A percentile compares a stretch with the other conserved stretches of the same genome.
Conservation (phyloP, 2,113 vertebrate species). For the Narcine bancroftii region DNA sequence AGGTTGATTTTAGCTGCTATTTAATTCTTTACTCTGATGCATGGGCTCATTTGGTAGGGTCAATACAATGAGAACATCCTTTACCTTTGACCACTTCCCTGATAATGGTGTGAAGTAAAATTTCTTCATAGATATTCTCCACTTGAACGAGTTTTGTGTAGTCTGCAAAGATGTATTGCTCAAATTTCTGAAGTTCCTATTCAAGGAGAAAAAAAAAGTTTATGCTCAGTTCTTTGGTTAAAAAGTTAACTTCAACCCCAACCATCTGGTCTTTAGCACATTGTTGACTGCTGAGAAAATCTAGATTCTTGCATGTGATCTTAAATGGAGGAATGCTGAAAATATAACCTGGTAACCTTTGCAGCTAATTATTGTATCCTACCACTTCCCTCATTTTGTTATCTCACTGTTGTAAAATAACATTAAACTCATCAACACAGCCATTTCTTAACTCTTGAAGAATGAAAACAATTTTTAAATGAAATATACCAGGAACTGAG, state of each 20-base stretch:
- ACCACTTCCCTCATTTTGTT: not conserved
- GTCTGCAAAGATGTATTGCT: constrained; percentile 71
- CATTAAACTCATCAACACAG: not conserved
- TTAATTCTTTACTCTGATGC: not conserved
- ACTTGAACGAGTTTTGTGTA: constrained; percentile 73
- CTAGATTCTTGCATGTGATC: not conserved
- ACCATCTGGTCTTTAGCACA: not conserved
- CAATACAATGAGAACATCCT: not conserved
- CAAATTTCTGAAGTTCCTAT: constrained; percentile 73
- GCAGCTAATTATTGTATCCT: not conserved
- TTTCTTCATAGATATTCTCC: constrained; percentile 79
- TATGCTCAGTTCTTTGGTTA: not conserved
- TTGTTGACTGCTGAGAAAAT: not conserved
- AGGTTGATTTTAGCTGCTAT: not conserved
- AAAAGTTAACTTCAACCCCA: not conserved
- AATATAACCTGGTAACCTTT: not conserved
- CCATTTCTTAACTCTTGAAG: not conserved
- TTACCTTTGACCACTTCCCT: constrained; percentile 75
- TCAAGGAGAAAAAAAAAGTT: constrained; percentile 11
- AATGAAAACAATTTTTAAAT: not conserved
- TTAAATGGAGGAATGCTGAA: not conserved
- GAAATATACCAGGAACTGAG: not conserved
- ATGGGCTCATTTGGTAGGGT: not conserved
- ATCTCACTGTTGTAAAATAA: not conserved
- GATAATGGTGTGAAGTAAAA: constrained; percentile 70